Evolutionary conservation across 2,888 invertebrate species (phyloP), one percentile per base, ranked within the genome.

Genomic region (Vannuccia rotundouncinata): DNA sequence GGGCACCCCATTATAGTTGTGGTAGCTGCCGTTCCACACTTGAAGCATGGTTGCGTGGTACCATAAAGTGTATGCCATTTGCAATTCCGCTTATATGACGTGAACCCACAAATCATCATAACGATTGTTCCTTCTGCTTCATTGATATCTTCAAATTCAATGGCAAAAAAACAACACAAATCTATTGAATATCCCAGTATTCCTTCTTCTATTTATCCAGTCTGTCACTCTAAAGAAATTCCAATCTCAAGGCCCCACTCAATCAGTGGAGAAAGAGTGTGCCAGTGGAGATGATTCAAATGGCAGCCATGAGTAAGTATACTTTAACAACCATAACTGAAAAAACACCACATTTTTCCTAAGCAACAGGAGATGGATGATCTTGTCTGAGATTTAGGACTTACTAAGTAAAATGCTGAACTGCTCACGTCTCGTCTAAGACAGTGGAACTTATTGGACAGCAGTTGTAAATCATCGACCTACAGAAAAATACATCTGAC

Each of bases 321-420:
- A 22, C 66, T 66, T 66, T 27, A 66, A 66, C 66, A 66, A 66
- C 22, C 66, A 66, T 66, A 17, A 66, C 66, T 66, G 5, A 27
- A 17, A 66, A 66, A 66, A 66, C 66, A 66, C 66, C 66, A 66
- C 66, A 66, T 66, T 66, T 66, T n/a, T 75, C 75, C 75, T 27
- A 29, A 75, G 13, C 75, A 75, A 75, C 29, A 75, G 31, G 75
- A 75, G 75, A 75, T 75, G 75, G 75, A 75, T 75, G 75, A 75
- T 75, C 75, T 29, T 29, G 25, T 75, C 30, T n/a, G 75, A 75
- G 75, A 75, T 75, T 31, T 75, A 29, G 75, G 75, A 31, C 75
- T 75, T 75, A 75, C 75, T 31, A 75, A 75, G 31, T 31, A 10
- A 31, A 31, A 75, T 75, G 13, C 75, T 27, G 75, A 75, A 75